These are phyloP conservation scores for Laterallus jamaicensis DNA, from an alignment of 2,113 vertebrate species.

Conservation along the genomic window DNA sequence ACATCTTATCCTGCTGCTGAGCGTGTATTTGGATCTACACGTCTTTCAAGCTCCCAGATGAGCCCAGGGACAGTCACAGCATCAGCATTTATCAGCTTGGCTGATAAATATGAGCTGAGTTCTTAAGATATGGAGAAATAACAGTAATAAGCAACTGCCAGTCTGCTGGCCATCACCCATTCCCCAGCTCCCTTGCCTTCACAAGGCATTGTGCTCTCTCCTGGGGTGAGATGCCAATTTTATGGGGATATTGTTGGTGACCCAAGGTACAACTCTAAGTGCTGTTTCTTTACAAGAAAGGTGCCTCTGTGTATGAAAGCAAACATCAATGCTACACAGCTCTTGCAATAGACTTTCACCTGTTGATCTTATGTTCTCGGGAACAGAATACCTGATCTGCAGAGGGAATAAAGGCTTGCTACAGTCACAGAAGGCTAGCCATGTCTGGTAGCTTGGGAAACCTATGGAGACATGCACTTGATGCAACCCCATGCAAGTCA, in stretches of 20 bases:
- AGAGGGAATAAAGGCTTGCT: background rate
- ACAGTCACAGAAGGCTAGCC: background rate
- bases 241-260: background rate
- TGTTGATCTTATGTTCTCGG: background rate
- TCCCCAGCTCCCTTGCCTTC: background rate
- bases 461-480: background rate
- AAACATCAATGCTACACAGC: background rate
- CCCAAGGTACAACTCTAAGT: background rate
- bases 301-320: background rate
- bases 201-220: rapidly evolving
- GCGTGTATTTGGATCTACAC: background rate
- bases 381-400: background rate
- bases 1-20: background rate
- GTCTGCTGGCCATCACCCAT: background rate
- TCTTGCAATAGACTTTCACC: background rate
- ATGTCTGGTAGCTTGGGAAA: background rate
- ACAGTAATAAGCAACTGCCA: too few relatives aligned
- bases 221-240: background rate
- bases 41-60: rapidly evolving
- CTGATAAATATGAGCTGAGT: background rate
- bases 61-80: background rate
- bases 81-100: background rate
- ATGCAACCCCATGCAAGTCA: background rate
- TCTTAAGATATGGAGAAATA: background rate
- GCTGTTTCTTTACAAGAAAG: background rate